phyloP scores from a whole-genome alignment of 2,113 vertebrate genomes.

The Megaceryle maxima region DNA sequence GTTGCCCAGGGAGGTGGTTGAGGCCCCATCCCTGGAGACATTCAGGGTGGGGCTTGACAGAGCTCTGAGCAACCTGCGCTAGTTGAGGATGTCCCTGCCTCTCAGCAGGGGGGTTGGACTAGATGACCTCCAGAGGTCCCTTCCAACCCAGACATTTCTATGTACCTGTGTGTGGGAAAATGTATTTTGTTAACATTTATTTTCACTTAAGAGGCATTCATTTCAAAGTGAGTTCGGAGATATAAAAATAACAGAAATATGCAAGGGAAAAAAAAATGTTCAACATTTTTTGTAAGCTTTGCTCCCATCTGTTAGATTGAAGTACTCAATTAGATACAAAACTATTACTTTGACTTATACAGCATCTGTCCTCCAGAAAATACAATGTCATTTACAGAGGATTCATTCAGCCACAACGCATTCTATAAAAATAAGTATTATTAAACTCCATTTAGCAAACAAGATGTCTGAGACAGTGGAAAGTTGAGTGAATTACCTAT shows the following conservation, averaged over 20 bases:
- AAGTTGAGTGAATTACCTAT: not conserved
- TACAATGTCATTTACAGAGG: not conserved
- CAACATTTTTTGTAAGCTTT: not conserved
- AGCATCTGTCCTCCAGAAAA: not conserved
- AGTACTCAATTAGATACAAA: not conserved
- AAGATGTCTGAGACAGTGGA: not conserved
- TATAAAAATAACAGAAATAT: slow-evolving; percentile 11
- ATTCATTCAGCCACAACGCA: not conserved
- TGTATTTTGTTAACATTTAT: not conserved
- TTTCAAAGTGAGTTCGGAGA: not conserved
- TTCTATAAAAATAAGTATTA: not conserved
- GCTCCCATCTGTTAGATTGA: not conserved
- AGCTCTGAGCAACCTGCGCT: too few relatives aligned
- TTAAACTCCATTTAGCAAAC: not conserved
- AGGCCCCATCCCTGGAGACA: too few relatives aligned
- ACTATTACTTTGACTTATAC: not conserved
- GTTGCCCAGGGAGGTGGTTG: too few relatives aligned
- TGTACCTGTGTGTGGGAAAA: not conserved
- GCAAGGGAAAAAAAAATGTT: not conserved
- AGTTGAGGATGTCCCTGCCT: too few relatives aligned
- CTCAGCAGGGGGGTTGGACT: too few relatives aligned
- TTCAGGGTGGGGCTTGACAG: too few relatives aligned
- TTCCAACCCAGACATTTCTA: not conserved
- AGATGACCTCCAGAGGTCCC: too few relatives aligned
- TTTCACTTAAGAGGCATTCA: not conserved